Evolutionary conservation across 2,888 invertebrate genomes (phyloP), one percentile per base, ranked within the genome.

Genomic region (Drosophila borborema): DNA sequence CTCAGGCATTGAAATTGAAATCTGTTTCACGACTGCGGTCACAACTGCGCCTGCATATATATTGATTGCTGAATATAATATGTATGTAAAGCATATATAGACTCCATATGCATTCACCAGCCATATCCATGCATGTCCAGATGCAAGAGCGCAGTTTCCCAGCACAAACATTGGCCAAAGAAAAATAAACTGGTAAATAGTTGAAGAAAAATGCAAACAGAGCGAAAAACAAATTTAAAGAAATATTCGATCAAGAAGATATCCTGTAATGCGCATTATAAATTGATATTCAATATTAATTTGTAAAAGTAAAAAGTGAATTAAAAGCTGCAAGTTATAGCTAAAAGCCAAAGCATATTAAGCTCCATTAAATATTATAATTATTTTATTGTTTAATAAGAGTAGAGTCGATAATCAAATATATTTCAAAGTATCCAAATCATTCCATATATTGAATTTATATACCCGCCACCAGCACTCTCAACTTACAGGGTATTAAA

Each of bases 101-200:
- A 31, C 48, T 36, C 54, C 23, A 23, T 16, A 20, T 58, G 28
- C 59, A 51, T 56, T 12, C 10, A n/a, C 23, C 38, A n/a, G 41
- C 38, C 10, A 56, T 65, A 46, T 28, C 6, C 6, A 72, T 23
- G 9, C 31, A 31, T 36, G 46, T 63, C 46, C 71, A 65, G 55
- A 49, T 70, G 60, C 66, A 68, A 62, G 61, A 55, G 64, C 77
- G 65, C 63, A 56, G 54, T 62, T 56, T 61, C 68, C 20, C 46
- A 61, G 41, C 46, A 43, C 43, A 43, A 43, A 10, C 18, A 43
- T 43, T 43, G 73, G 65, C 53, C 51, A 48, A 68, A 63, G 78
- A 48, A 80, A 82, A 80, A 69, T 74, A 83, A 67, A 69, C 65
- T 62, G 55, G 46, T 59, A 72, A 77, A 66, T 60, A 78, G 67